These are phyloP conservation scores for Hippocampus mohnikei DNA, from an alignment of 2,113 vertebrate genomes.

Conservation along the genomic window DNA sequence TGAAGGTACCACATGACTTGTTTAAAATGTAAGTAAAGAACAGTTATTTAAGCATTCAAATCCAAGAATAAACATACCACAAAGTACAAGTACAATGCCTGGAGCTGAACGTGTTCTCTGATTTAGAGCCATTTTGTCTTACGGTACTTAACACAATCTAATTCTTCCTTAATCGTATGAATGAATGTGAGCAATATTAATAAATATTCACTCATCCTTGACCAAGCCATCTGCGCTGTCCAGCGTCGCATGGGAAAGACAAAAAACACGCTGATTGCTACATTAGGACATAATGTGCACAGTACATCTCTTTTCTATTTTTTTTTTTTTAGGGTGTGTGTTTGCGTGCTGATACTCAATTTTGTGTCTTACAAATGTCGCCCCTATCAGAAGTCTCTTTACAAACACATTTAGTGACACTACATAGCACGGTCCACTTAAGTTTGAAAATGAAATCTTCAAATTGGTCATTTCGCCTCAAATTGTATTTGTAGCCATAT, in stretches of 20 bases:
- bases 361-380: background rate
- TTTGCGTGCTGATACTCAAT: background rate
- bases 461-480: background rate
- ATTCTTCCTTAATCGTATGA: background rate
- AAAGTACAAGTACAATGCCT: background rate
- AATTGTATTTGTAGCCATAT: conserved; percentile 22
- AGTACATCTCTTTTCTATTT: background rate
- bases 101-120: background rate
- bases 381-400: background rate
- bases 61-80: background rate
- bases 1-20: too few relatives aligned
- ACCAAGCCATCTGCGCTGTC: conserved; percentile 21
- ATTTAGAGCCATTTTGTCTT: background rate
- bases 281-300: background rate
- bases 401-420: conserved; percentile 7
- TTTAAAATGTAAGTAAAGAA: too few relatives aligned
- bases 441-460: background rate
- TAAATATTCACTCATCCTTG: conserved; percentile 36
- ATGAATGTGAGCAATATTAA: background rate
- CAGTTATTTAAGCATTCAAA: background rate
- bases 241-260: conserved; percentile 8
- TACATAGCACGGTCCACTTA: background rate
- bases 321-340: too few relatives aligned
- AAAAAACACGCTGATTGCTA: background rate
- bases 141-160: background rate